Evolutionary conservation across 2,888 invertebrate genomes (phyloP).

Genomic region (Achlya flavicornis): DNA sequence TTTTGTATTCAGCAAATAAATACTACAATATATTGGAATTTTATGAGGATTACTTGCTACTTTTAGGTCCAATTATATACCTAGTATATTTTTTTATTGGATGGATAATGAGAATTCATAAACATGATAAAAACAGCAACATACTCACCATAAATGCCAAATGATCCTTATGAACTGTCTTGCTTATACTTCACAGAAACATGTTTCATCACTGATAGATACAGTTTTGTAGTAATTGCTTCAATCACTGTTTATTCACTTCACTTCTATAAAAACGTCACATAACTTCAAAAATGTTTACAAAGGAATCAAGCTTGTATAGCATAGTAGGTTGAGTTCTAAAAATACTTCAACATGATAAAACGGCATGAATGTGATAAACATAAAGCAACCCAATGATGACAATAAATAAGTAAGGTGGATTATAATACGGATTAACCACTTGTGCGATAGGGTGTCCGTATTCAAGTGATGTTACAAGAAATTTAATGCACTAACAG

Average conservation of each 20-base stretch:
- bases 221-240: conserved; percentile 21
- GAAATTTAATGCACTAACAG: background rate
- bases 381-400: conserved; percentile 71
- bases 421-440: conserved; percentile 68
- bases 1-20: too few species aligned
- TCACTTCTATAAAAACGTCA: conserved; percentile 40
- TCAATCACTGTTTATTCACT: conserved; percentile 27
- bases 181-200: conserved; percentile 58
- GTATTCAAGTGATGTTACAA: background rate
- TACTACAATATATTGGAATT: too few species aligned
- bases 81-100: too few species aligned
- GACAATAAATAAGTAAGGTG: conserved; percentile 67
- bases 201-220: conserved; percentile 49
- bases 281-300: conserved; percentile 61
- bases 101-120: too few species aligned
- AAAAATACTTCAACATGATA: conserved; percentile 80
- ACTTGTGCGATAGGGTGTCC: conserved; percentile 43
- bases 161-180: conserved; percentile 49
- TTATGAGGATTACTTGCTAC: too few species aligned
- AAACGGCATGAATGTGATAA: conserved; percentile 76
- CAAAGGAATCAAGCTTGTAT: conserved; percentile 71
- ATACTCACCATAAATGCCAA: conserved; percentile 73
- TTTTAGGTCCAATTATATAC: too few species aligned
- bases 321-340: conserved; percentile 69
- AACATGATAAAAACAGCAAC: background rate